Conservation (phyloP, 2,888 invertebrate species). For the Protula sp. region DNA sequence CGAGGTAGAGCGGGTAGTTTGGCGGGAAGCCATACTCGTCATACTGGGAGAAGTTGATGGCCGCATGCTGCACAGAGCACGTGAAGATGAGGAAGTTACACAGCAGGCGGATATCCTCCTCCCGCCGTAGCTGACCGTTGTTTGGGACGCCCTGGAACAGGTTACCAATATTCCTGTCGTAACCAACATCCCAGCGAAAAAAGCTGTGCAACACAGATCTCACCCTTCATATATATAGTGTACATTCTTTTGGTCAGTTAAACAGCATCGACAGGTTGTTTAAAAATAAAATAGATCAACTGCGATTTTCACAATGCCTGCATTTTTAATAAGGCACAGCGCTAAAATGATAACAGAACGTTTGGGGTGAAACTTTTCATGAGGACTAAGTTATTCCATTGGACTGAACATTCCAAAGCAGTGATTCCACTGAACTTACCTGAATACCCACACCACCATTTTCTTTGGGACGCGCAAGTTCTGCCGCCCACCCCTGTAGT, state of each 20-base stretch:
- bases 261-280: too few relatives aligned
- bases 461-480: conserved; percentile 36
- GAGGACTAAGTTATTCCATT: too few relatives aligned
- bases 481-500: conserved; percentile 42
- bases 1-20: conserved; percentile 30
- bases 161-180: too few relatives aligned
- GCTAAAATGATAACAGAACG: too few relatives aligned
- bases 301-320: too few relatives aligned
- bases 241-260: too few relatives aligned
- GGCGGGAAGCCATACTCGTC: conserved; percentile 39
- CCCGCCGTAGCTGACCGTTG: conserved; percentile 16
- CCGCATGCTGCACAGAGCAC: conserved; percentile 29
- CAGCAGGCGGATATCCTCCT: conserved; percentile 17
- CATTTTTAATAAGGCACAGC: too few relatives aligned
- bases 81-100: conserved; percentile 26
- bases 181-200: too few relatives aligned
- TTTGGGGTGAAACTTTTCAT: too few relatives aligned
- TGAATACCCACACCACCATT: conserved; percentile 43
- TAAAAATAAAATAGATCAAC: too few relatives aligned
- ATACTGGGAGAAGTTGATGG: conserved; percentile 38
- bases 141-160: conserved; percentile 22
- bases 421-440: too few relatives aligned
- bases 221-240: background rate
- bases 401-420: too few relatives aligned
- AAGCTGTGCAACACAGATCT: background rate